These are phyloP conservation scores for Nothocercus nigrocapillus DNA, from an alignment of 2,113 vertebrate species.

Conservation along the genomic window DNA sequence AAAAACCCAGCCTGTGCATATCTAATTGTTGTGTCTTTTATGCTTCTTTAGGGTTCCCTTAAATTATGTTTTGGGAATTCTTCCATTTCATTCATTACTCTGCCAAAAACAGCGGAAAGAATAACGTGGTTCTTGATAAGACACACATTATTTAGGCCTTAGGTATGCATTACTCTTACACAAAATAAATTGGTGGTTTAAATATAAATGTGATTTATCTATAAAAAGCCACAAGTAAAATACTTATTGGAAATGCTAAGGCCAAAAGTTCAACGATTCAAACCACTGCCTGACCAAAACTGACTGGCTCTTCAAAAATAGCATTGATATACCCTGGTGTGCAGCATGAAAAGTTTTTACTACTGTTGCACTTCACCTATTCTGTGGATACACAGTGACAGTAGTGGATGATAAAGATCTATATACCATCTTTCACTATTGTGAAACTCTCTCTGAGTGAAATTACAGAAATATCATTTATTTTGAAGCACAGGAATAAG, in stretches of 20 bases:
- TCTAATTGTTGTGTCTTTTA: neutral
- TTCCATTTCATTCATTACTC: neutral
- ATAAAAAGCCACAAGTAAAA: neutral
- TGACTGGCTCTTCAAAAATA: neutral
- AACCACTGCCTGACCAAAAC: neutral
- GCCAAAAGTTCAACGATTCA: neutral
- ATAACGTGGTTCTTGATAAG: neutral
- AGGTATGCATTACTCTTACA: neutral
- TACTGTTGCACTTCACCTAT: neutral
- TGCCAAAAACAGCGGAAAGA: neutral
- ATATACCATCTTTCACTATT: neutral
- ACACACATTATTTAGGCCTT: neutral
- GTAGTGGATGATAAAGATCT: neutral
- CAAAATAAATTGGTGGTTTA: slow-evolving; percentile 15
- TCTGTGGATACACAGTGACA: neutral
- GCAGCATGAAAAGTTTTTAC: neutral
- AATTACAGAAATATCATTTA: neutral
- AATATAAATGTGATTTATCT: neutral
- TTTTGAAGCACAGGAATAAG: neutral
- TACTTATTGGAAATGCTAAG: neutral
- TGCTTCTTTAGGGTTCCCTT: neutral
- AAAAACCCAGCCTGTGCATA: neutral
- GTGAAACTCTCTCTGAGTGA: neutral
- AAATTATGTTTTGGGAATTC: neutral
- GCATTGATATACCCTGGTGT: neutral